Base-by-base conservation (phyloP, 2,113 vertebrate genomes). In the Aegotheles bennettii region DNA sequence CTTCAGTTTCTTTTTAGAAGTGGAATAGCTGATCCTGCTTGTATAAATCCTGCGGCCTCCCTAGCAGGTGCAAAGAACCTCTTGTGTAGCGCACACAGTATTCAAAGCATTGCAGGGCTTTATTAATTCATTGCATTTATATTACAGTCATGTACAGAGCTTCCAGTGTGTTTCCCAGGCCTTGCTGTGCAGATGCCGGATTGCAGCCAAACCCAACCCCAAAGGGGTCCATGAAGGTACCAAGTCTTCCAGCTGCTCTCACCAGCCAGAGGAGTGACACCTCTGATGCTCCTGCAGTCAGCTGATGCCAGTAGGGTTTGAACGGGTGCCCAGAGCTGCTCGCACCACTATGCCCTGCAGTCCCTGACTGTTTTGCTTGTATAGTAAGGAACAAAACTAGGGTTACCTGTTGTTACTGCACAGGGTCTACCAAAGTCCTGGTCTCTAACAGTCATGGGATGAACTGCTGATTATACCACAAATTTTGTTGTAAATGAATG, bases 111-210 rank as follows among this genome's bases (percentile, higher is more conserved):
- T 13, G 1, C 25, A 59, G 61, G 23, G 29, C 42, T 89, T 67
- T 61, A 13, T 15, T n/a, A 29, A 59, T 56, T 56, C 19, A 12
- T 59, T 64, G 11, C n/a, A 20, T 51, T 61, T 56, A 1, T 47
- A 35, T 47, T 56, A 33, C 42, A 68, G 29, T 2, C 33, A 23
- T 3, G 8, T 21, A 26, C 65, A 81, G 48, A 56, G 67, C 9
- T 68, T 35, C 28, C 35, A 59, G 2, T 4, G 25, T 47, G n/a
- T 42, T 79, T 38, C 63, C 20, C 57, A 64, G 48, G 21, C 20
- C 20, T 73, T 3, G 0, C 35, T 4, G 4, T 50, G 50, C 38
- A 43, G 76, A 38, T 3, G 7, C n/a, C 8, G 1, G 36, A 24
- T 56, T 64, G 61, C 43, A 71, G 67, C 16, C 54, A 51, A 80